Percentiles rank a stretch among this genome's conserved stretches.
Conservation (phyloP, 2,797 vertebrate species). For the Tinamus major region DNA sequence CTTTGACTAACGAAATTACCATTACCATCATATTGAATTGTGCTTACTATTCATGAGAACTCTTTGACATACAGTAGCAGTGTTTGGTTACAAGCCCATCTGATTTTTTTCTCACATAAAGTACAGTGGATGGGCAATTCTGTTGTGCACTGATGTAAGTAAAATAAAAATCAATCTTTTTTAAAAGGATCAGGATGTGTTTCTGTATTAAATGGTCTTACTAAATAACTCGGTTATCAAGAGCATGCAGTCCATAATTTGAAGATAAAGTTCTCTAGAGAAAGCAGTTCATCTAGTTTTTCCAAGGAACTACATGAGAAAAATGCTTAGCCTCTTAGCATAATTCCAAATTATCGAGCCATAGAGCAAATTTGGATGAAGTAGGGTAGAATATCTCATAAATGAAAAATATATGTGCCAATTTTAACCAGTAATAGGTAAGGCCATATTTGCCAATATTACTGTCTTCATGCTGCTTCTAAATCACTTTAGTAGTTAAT, state of each 20-base stretch:
- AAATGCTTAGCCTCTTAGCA: fast-evolving
- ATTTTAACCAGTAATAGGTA: neutral
- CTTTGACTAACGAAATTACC: neutral
- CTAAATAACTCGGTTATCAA: neutral
- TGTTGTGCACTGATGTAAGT: neutral
- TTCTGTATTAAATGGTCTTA: neutral
- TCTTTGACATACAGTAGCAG: neutral
- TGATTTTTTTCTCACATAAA: neutral
- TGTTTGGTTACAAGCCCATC: neutral
- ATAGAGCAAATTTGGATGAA: neutral
- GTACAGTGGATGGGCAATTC: neutral
- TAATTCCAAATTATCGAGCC: neutral
- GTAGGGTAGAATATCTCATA: neutral
- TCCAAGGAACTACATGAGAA: neutral
- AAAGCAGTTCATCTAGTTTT: neutral
- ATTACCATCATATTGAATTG: neutral
- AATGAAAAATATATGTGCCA: neutral
- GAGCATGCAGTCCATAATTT: neutral
- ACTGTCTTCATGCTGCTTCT: neutral
- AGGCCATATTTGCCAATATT: neutral
- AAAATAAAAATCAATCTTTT: neutral
- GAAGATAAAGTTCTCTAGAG: neutral
- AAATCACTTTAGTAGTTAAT: neutral
- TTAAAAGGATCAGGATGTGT: neutral
- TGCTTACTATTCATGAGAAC: neutral